Evolutionary conservation across 2,888 invertebrate species (phyloP).

Genomic region (Ceramica pisi): DNA sequence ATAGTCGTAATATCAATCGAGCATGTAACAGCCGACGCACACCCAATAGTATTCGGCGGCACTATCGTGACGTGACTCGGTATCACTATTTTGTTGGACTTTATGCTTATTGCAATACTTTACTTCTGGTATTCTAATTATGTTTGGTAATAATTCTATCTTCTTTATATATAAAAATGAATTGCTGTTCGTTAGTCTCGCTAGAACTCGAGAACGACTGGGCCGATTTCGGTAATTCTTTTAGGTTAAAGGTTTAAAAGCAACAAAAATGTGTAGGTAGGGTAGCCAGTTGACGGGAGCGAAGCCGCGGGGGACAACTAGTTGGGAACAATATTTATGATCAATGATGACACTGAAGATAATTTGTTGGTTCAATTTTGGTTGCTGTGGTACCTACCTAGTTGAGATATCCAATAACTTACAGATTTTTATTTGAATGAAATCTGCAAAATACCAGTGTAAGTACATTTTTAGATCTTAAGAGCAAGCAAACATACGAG

Average conservation of each 20-base stretch:
- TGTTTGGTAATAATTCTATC: too few relatives aligned
- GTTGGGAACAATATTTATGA: slow-evolving; percentile 1
- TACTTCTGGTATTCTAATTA: not conserved
- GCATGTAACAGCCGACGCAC: slow-evolving; percentile 30
- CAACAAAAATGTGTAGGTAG: too few relatives aligned
- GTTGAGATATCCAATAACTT: not conserved
- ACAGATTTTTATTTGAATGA: not conserved
- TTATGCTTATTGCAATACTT: not conserved
- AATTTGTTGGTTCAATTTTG: not conserved
- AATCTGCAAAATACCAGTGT: not conserved
- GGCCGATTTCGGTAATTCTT: too few relatives aligned
- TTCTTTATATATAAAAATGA: too few relatives aligned
- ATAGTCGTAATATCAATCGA: slow-evolving; percentile 19
- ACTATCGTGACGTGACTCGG: slow-evolving; percentile 15
- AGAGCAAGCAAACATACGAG: too few relatives aligned
- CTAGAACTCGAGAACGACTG: too few relatives aligned
- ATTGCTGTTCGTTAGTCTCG: too few relatives aligned
- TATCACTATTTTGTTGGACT: slow-evolving; percentile 6
- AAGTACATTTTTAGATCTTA: too few relatives aligned
- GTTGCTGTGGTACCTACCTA: not conserved
- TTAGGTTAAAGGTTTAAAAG: too few relatives aligned
- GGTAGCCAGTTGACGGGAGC: too few relatives aligned
- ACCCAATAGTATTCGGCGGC: not conserved
- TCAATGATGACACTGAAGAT: not conserved
- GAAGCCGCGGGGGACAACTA: too few relatives aligned